Evolutionary conservation across 1,140 invertebrate species (phyloP).

Genomic region (Drosophila paulistorum): DNA sequence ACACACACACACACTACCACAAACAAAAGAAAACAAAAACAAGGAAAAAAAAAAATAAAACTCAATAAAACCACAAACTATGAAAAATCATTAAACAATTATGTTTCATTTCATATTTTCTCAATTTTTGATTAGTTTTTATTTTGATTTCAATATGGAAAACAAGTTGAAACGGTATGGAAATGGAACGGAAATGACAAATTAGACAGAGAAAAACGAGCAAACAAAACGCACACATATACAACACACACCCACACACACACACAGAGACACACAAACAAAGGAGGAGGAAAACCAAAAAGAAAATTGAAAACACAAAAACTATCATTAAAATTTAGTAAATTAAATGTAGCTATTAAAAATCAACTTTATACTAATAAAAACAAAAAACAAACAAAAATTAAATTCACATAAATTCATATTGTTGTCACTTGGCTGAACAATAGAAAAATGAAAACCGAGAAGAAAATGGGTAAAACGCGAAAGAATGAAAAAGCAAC

Average conservation of each 20-base stretch:
- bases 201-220: slow-evolving; percentile 58
- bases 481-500: not conserved
- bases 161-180: slow-evolving; percentile 14
- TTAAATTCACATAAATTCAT: slow-evolving; percentile 26
- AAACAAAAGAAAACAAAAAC: slow-evolving; percentile 39
- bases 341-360: slow-evolving; percentile 73
- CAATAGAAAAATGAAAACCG: slow-evolving; percentile 31
- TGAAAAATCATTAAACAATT: slow-evolving; percentile 57
- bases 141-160: slow-evolving; percentile 18
- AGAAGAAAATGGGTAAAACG: slow-evolving; percentile 21
- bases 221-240: not conserved
- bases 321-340: slow-evolving; percentile 70
- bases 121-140: not conserved
- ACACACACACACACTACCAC: slow-evolving; percentile 32
- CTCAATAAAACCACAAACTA: slow-evolving; percentile 61
- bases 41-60: slow-evolving; percentile 48
- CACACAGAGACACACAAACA: not conserved
- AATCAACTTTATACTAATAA: slow-evolving; percentile 58
- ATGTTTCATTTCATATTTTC: slow-evolving; percentile 58
- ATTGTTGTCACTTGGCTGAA: slow-evolving; percentile 59
- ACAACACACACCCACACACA: not conserved
- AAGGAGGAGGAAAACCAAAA: not conserved
- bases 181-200: slow-evolving; percentile 41
- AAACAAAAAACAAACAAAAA: slow-evolving; percentile 38
- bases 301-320: not conserved